Evolutionary conservation across 2,888 invertebrate genomes (phyloP), one percentile per base, ranked within the genome.

Genomic region (Cerceris ruficornis): DNA sequence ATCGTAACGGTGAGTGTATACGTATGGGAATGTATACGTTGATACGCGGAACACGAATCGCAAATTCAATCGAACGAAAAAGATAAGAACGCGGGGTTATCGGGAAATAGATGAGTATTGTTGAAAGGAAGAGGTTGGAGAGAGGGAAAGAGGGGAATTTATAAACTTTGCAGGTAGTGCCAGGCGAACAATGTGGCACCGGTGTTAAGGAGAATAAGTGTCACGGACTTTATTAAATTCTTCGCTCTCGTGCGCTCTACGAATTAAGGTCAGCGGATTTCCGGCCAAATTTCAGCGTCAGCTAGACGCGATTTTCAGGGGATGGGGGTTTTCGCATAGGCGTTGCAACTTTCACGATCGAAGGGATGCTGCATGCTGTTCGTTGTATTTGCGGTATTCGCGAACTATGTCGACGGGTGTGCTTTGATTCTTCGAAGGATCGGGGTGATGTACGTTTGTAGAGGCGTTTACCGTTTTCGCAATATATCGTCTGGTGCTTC

Each of bases 211-310:
- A 15, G 69, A n/a, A 58, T 58, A 72, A 70, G 17, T 28, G 43
- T 15, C 13, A 14, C 39, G 9, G 57, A 1, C 50, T 50, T 50
- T 50, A 50, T 50, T 78, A 79, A 76, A 76, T 59, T 75, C 72
- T 66, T 70, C 59, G 46, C 39, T 39, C 55, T 9, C 28, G 55
- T 50, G 59, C 55, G 59, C 67, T n/a, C 11, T 57, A 41, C 70
- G 81, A 81, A 84, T 83, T 78, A 69, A 81, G 78, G 75, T 75
- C 75, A 69, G 58, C 75, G 71, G 73, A 77, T 80, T 73, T 62
- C 59, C 69, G 73, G 58, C 14, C 59, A 57, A 75, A 78, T 76
- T 28, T 69, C 68, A 39, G 28, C 59, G 70, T 68, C 75, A 64
- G 75, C 52, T 15, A 69, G 15, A 6, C 57, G 54, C 8, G 71